These are phyloP conservation scores for Drosophila kuntzei DNA, from an alignment of 2,888 invertebrate species.

Conservation along the genomic window DNA sequence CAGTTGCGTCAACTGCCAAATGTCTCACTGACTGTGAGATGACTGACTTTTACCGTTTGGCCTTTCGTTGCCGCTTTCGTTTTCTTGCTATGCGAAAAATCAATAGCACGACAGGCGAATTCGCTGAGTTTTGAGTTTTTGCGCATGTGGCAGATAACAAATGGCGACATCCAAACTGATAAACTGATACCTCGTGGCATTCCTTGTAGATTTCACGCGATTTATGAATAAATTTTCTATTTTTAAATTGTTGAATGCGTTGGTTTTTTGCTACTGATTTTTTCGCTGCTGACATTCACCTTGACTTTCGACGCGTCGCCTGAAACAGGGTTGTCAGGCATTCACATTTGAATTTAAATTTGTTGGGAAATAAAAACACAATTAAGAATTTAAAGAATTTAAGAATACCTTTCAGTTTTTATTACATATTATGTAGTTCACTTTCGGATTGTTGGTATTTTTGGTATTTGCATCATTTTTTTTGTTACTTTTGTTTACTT, in stretches of 20 bases:
- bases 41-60: slow-evolving; percentile 5
- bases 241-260: background rate
- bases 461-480: slow-evolving; percentile 22
- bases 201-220: slow-evolving; percentile 1
- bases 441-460: slow-evolving; percentile 35
- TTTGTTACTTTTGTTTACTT: slow-evolving; percentile 45
- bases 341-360: slow-evolving; percentile 1
- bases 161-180: slow-evolving; percentile 4
- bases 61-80: slow-evolving; percentile 17
- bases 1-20: slow-evolving; percentile 22
- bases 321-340: slow-evolving; percentile 30
- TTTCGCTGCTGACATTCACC: slow-evolving; percentile 27
- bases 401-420: slow-evolving; percentile 74
- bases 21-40: background rate
- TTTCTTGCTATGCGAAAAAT: slow-evolving; percentile 39
- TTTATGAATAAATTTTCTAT: slow-evolving; percentile 2
- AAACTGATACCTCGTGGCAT: slow-evolving; percentile 7
- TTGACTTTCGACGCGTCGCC: slow-evolving; percentile 32
- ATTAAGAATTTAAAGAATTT: slow-evolving; percentile 71
- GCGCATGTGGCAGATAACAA: slow-evolving; percentile 13
- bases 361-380: slow-evolving; percentile 43
- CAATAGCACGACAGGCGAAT: slow-evolving; percentile 30
- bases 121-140: slow-evolving; percentile 1
- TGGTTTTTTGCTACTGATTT: slow-evolving; percentile 2
- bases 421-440: slow-evolving; percentile 64